A percentile compares a stretch with the other conserved stretches of the same genome.
Conservation (phyloP, 2,888 invertebrate genomes). For the Dichetophora obliterata region DNA sequence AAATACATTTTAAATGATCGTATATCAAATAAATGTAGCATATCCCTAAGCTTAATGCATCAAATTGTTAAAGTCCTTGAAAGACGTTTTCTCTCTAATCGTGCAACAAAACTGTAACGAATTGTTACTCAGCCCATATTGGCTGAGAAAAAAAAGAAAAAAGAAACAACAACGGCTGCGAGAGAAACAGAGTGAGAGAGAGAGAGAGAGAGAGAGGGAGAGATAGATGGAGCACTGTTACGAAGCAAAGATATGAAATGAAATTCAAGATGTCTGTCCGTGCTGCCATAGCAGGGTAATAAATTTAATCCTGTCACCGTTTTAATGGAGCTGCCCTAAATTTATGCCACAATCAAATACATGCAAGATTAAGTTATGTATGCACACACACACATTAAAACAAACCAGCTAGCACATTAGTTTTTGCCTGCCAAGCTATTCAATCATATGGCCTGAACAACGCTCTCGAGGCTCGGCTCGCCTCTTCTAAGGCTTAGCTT, state of each 20-base stretch:
- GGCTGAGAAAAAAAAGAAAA: constrained; percentile 2
- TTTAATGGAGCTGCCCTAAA: constrained; percentile 65
- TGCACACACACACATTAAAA: not conserved
- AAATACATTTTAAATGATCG: not conserved
- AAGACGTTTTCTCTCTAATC: not conserved
- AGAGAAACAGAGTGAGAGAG: constrained; percentile 40
- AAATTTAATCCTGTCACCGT: constrained; percentile 65
- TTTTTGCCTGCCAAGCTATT: not conserved
- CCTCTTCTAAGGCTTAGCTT: not conserved
- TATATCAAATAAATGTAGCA: not conserved
- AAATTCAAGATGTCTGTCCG: constrained; percentile 27
- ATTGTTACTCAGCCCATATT: constrained; percentile 32
- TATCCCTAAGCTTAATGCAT: not conserved
- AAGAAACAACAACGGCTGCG: constrained; percentile 39
- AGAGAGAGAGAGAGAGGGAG: constrained; percentile 44
- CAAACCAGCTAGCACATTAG: not conserved
- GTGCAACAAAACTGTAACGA: constrained; percentile 22
- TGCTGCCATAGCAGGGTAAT: constrained; percentile 50
- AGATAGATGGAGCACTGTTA: not conserved
- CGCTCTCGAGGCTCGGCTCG: not conserved
- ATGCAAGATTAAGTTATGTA: not conserved
- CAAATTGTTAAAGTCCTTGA: not conserved
- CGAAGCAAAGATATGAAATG: constrained; percentile 12
- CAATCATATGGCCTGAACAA: not conserved
- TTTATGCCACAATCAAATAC: constrained; percentile 64